phyloP scores from a whole-genome alignment of 1,140 invertebrate genomes.

The Acromyrmex echinatior region DNA sequence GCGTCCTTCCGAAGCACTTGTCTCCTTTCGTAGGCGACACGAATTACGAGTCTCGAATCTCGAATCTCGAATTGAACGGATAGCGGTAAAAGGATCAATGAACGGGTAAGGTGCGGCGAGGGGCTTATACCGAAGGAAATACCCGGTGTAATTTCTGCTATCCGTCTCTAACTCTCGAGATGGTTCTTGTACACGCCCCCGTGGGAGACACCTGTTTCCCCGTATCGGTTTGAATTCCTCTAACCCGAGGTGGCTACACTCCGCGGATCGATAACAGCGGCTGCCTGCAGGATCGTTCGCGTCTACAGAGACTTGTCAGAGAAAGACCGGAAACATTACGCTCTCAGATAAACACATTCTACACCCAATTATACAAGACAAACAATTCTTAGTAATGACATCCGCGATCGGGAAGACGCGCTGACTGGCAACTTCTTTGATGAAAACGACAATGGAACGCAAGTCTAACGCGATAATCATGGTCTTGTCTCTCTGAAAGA shows the following conservation, averaged over 20 bases:
- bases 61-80: slow-evolving; percentile 72
- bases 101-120: slow-evolving; percentile 30
- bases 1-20: slow-evolving; percentile 44
- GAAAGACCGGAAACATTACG: slow-evolving; percentile 14
- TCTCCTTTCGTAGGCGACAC: slow-evolving; percentile 66
- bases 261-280: slow-evolving; percentile 67
- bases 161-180: slow-evolving; percentile 72
- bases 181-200: slow-evolving; percentile 69
- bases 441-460: slow-evolving; percentile 2
- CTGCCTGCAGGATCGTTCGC: slow-evolving; percentile 43
- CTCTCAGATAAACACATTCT: slow-evolving; percentile 32
- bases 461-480: not conserved
- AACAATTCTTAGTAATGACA: slow-evolving; percentile 40
- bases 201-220: slow-evolving; percentile 75
- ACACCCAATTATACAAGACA: slow-evolving; percentile 40
- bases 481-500: slow-evolving; percentile 5
- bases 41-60: slow-evolving; percentile 77
- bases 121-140: slow-evolving; percentile 66
- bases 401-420: not conserved
- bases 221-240: slow-evolving; percentile 68
- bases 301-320: slow-evolving; percentile 7
- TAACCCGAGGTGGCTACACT: slow-evolving; percentile 61
- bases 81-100: slow-evolving; percentile 71
- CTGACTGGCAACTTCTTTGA: not conserved
- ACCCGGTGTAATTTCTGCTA: slow-evolving; percentile 73